Percentiles rank a stretch among this genome's conserved stretches.
phyloP scores from a whole-genome alignment of 2,797 vertebrate species.

The Neosilurus mollespiculum region DNA sequence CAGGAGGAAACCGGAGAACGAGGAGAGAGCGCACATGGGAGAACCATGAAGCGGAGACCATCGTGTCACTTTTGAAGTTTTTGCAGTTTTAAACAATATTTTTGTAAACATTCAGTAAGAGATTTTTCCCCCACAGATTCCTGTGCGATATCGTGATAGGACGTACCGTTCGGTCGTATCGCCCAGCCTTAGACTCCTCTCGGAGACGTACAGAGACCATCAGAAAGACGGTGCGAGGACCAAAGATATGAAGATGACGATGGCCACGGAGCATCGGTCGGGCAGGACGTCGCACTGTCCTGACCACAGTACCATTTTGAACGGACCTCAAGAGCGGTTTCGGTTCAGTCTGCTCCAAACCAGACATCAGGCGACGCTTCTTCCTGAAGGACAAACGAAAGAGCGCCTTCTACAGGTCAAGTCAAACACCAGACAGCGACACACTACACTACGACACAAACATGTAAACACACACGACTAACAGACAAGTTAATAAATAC shows the following conservation, averaged over 20 bases:
- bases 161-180: background rate
- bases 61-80: background rate
- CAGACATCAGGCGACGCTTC: background rate
- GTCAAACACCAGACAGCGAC: constrained; percentile 54
- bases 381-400: background rate
- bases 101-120: background rate
- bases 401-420: background rate
- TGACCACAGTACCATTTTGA: constrained; percentile 4
- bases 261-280: background rate
- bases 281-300: background rate
- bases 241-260: background rate
- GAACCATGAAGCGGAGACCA: background rate
- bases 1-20: background rate
- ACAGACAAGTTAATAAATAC: constrained; percentile 75
- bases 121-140: background rate
- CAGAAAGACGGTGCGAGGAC: background rate
- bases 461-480: constrained; percentile 66
- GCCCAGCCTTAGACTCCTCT: background rate
- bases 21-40: too few species aligned
- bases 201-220: background rate
- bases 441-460: constrained; percentile 63
- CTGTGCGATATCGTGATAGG: background rate
- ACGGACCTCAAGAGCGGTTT: background rate
- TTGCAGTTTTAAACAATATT: background rate
- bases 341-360: background rate